Evolutionary conservation across 2,113 vertebrate genomes (phyloP).

Genomic region (Labeo rohita): DNA sequence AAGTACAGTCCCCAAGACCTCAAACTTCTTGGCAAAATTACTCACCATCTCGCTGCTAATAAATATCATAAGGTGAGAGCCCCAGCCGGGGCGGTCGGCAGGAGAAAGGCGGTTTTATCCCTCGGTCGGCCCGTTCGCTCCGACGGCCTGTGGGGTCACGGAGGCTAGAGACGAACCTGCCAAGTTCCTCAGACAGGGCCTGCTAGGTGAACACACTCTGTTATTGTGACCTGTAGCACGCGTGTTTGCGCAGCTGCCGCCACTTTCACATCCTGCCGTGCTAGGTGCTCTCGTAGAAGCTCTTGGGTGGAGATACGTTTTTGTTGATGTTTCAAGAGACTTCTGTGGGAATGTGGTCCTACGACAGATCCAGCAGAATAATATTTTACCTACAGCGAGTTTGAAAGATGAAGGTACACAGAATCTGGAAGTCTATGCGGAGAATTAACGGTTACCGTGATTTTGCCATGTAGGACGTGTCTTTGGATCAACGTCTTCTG

Average conservation of each 20-base stretch:
- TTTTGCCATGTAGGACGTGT: slow-evolving; percentile 20
- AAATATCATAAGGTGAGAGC: slow-evolving; percentile 34
- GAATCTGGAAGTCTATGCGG: not conserved
- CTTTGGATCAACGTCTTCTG: not conserved
- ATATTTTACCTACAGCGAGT: slow-evolving; percentile 12
- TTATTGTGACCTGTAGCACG: slow-evolving; percentile 53
- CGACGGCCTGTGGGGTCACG: slow-evolving; percentile 30
- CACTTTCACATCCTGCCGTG: slow-evolving; percentile 34
- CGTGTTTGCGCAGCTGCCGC: slow-evolving; percentile 57
- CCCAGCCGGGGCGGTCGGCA: slow-evolving; percentile 38
- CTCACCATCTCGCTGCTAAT: slow-evolving; percentile 31
- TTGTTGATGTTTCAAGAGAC: slow-evolving; percentile 34
- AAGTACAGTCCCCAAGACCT: slow-evolving; percentile 36
- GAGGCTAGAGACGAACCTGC: slow-evolving; percentile 18
- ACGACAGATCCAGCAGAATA: slow-evolving; percentile 11
- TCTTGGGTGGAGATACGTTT: slow-evolving; percentile 18
- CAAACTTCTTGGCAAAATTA: slow-evolving; percentile 44
- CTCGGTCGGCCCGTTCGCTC: slow-evolving; percentile 18
- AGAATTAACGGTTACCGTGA: not conserved
- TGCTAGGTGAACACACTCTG: slow-evolving; percentile 41
- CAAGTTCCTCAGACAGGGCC: slow-evolving; percentile 28
- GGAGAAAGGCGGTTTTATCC: slow-evolving; percentile 56
- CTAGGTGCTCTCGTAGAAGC: slow-evolving; percentile 15
- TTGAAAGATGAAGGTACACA: slow-evolving; percentile 21
- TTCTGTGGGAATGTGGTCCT: slow-evolving; percentile 27